Conservation (phyloP, 2,113 vertebrate genomes). For the Oxyura jamaicensis region DNA sequence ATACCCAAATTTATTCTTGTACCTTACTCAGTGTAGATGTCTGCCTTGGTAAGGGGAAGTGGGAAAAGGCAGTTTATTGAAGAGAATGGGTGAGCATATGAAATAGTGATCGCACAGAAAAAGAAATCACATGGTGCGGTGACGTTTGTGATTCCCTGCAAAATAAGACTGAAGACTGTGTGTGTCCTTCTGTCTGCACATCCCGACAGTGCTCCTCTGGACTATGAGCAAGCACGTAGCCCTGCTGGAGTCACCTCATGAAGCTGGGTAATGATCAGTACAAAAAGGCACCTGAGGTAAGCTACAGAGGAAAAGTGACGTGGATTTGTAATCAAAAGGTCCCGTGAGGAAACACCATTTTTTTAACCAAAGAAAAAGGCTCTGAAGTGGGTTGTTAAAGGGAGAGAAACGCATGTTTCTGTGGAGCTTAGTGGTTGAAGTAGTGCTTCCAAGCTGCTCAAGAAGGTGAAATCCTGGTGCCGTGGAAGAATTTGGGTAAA, state of each 20-base stretch:
- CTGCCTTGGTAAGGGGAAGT: neutral
- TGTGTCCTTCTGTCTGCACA: neutral
- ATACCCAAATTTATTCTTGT: neutral
- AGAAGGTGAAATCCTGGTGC: slow-evolving; percentile 25
- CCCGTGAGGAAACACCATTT: neutral
- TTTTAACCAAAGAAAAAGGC: neutral
- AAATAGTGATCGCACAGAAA: neutral
- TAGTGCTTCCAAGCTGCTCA: slow-evolving; percentile 52
- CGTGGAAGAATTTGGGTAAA: slow-evolving; percentile 43
- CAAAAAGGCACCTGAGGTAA: neutral
- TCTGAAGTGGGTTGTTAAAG: neutral
- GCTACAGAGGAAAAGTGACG: accelerated
- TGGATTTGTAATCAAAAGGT: neutral
- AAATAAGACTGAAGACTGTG: neutral
- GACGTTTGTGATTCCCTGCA: neutral
- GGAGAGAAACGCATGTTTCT: neutral
- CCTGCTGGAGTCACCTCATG: neutral
- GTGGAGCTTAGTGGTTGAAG: slow-evolving; percentile 27
- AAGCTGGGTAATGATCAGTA: neutral
- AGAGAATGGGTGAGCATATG: neutral
- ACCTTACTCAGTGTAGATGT: neutral
- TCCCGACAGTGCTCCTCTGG: neutral
- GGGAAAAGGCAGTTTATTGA: neutral
- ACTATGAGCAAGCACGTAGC: neutral
- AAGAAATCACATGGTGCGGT: neutral